Base-by-base conservation (phyloP, 2,113 vertebrate species). In the Tautogolabrus adspersus region DNA sequence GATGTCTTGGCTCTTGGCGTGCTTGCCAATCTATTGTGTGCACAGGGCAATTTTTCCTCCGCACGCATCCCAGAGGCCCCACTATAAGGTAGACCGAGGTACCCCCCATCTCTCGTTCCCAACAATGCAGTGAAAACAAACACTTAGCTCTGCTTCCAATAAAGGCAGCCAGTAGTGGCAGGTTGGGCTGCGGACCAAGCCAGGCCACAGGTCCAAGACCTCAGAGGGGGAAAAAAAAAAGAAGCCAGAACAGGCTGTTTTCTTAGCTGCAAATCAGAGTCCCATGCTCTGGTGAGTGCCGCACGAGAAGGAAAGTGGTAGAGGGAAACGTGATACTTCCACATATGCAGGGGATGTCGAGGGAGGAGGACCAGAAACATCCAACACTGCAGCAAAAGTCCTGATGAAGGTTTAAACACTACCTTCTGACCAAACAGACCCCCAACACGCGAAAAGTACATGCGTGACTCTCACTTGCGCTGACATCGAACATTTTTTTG, bases 331-430 rank as follows among this genome's bases (percentile, higher is more conserved):
- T 59, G 91, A 94, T 92, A 94, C 91, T 90, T 94, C 91, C 92
- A 93, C 83, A 92, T 85, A 85, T 89, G 90, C 87, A 79, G 82
- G 84, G 90, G 90, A 87, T 89, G 86, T 71, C 68, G 60, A 77
- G 83, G 81, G 79, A 82, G 82, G 67, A 82, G 72, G 81, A 77
- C 81, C 81, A 91, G 87, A 91, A 79, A 89, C 85, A 89, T 87
- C 80, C 74, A 87, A 93, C 92, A 90, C 73, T 70, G 38, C 74
- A 80, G 88, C 84, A 61, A 58, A 87, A 81, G 77, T 88, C 79
- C 79, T 92, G 88, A 93, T 91, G 91, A 88, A 85, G 80, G 60
- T 89, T 93, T 94, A 93, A 94, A 92, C 89, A 90, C 86, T 91
- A 93, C 90, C 89, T 86, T 87, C 90, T 94, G 93, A 92, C 86